Base-by-base conservation (phyloP, 2,797 vertebrate genomes). In the Gymnoscopelus microlampas region DNA sequence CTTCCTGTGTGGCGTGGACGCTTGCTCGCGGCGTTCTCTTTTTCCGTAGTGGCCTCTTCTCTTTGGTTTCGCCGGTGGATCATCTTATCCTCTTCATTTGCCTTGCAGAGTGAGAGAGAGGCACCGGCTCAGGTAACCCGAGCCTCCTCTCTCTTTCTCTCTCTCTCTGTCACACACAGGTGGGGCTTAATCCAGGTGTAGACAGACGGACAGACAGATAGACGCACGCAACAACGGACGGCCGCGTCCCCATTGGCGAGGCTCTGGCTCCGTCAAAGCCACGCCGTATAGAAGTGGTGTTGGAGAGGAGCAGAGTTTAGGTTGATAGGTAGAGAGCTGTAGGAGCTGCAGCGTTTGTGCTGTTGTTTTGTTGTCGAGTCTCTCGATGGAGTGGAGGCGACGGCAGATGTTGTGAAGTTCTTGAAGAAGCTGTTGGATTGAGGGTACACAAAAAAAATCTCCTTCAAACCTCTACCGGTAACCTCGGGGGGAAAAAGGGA, bases 101-200 rank as follows among this genome's bases (percentile, higher is more conserved):
- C 64, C 39, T 51, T 83, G 50, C 79, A 71, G 80, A 15, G 58
- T 50, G 19, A 44, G 14, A 70, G 71, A 44, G 14, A 70, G 71
- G 76, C 71, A 24, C n/a, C 47, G 9, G 39, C 39, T n/a, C n/a
- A 19, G 39, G 89, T 85, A 91, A 92, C 82, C 76, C 5, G 89
- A 92, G 73, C 80, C 47, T 66, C 74, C 29, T 74, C 81, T 87
- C 76, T 50, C 79, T 19, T 19, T 19, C 19, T 19, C 19, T 19
- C 19, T 75, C 78, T 62, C 15, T 57, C 57, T 14, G 68, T 48
- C 74, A 32, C 72, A 70, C 2, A 44, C 39, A 4, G 0, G 71
- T 47, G 39, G 51, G 68, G 58, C 73, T 19, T 60, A 83, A 81
- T 73, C 78, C 81, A 74, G 83, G 78, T 53, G 76, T 57, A 66